phyloP scores from a whole-genome alignment of 2,888 invertebrate genomes.

The Dendrolimus pini region DNA sequence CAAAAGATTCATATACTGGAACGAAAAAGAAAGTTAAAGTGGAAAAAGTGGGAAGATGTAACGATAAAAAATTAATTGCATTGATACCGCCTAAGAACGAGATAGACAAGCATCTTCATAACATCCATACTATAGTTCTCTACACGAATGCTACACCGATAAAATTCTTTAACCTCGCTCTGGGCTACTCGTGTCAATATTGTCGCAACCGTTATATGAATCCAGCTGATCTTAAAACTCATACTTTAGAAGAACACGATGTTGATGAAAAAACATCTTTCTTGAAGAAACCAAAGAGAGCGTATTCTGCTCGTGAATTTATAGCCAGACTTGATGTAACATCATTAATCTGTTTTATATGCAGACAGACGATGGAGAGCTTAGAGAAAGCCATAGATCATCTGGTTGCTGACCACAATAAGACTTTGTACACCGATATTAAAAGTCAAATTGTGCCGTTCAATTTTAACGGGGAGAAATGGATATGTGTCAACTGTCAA shows the following conservation, averaged over 20 bases:
- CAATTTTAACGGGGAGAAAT: constrained; percentile 25
- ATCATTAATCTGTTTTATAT: constrained; percentile 15
- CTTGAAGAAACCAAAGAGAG: background rate
- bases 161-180: constrained; percentile 23
- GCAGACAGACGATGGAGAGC: constrained; percentile 11
- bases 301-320: constrained; percentile 13
- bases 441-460: constrained; percentile 37
- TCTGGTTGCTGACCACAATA: constrained; percentile 18
- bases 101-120: constrained; percentile 32
- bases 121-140: constrained; percentile 29
- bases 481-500: constrained; percentile 13
- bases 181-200: constrained; percentile 38
- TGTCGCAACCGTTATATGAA: constrained; percentile 27
- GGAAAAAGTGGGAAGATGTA: background rate
- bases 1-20: too few species aligned
- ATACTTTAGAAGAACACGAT: constrained; percentile 26
- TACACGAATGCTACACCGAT: constrained; percentile 47
- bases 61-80: background rate
- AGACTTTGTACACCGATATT: constrained; percentile 22
- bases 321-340: constrained; percentile 43
- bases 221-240: constrained; percentile 33
- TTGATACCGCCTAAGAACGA: constrained; percentile 18
- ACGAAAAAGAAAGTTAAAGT: background rate
- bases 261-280: constrained; percentile 6
- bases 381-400: constrained; percentile 21